A percentile compares a stretch with the other conserved stretches of the same genome.
Conservation (phyloP, 2,113 vertebrate genomes). For the Macaca fascicularis region T2T-MFA8v1.1 NC_088377.1:136384001-136384500, state of each 20-base stretch:
- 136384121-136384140: not conserved
- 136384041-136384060: not conserved
- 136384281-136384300: not conserved
- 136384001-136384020: constrained; percentile 67
- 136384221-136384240: not conserved
- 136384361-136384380: not conserved
- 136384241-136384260: not conserved
- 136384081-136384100: not conserved
- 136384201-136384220: not conserved
- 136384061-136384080: not conserved
- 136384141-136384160: not conserved
- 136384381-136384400: not conserved
- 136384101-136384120: not conserved
- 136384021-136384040: constrained; percentile 44
- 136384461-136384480: not conserved
- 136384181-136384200: not conserved
- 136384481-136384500: constrained; percentile 43
- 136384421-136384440: not conserved
- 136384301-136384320: not conserved
- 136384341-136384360: not conserved
- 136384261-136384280: not conserved
- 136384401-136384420: not conserved
- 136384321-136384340: not conserved
- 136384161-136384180: not conserved
- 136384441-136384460: not conserved